Base-by-base conservation (phyloP, 2,888 invertebrate genomes). In the Lagria hirta region DNA sequence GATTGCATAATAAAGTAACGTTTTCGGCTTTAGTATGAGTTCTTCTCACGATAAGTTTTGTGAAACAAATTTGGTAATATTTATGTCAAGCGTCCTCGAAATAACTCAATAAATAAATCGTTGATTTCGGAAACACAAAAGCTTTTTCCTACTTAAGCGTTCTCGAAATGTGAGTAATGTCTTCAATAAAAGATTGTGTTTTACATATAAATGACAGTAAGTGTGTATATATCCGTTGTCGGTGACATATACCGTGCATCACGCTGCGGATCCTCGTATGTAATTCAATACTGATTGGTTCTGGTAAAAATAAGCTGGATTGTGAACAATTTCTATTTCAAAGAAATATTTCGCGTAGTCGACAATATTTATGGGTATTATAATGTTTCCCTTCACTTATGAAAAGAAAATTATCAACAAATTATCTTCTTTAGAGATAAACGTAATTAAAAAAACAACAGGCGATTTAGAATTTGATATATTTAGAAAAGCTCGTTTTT, bases 201-300 rank as follows among this genome's bases (percentile, higher is more conserved):
- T 42, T 47, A 37, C 41, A 43, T 43, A 42, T 30, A 47, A 37
- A 47, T 26, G 37, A 47, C 42, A 47, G 42, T 43, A 37, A 47
- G 36, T 36, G 26, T 42, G 37, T 37, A 47, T 47, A 47, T 47
- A 47, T 47, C 47, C 43, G 47, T 47, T 47, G 28, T 36, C 42
- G 23, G 43, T 37, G 43, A 43, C 47, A 42, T 43, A 43, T 43
- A 43, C 42, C 35, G 42, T 43, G 42, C 35, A 43, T 46, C 41
- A 46, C 36, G 41, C 43, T 47, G 47, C 47, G 43, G n/a, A 33
- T 42, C 47, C 33, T 33, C 30, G 20, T 40, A 41, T 27, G 46
- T 47, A 43, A 42, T 43, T 43, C 42, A 36, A 46, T 36, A 46
- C 46, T 41, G 41, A 41, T 46, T 46, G 41, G 41, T 46, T 46